Base-by-base conservation (phyloP, 23 tunicate genomes). In the Styela clava region DNA sequence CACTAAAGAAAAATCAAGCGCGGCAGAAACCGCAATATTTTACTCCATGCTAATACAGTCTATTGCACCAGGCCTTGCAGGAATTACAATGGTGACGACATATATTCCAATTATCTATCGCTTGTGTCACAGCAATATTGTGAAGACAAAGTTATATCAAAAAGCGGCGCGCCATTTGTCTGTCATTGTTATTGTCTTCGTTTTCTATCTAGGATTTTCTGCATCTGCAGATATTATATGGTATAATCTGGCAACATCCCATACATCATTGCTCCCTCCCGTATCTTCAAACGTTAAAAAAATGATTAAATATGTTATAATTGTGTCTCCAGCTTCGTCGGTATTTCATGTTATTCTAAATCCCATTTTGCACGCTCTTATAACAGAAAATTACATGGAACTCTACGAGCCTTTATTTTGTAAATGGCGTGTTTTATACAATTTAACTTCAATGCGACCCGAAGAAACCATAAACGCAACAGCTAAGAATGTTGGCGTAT, bases 161-260 rank as follows among this genome's bases (percentile, higher is more conserved):
- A 65, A 28, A 16, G 71, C 30, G 7, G 71, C 71, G 7, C 30
- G 56, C 7, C 56, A 65, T 25, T 28, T 65, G 7, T 26, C 71
- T 65, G 71, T 65, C 9, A 65, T 65, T 3, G 71, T 65, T 3
- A 65, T 65, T 65, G 71, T 65, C 16, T 65, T 65, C 71, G 31
- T 28, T 9, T 65, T 65, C 16, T 65, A 65, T 16, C 31, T 65
- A 16, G 31, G 31, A 25, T 65, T 65, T 9, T 5, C 71, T 65
- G 30, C 31, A 65, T 65, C 71, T 3, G 31, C 30, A 16, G 31
- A 65, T 28, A 16, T 65, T 5, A 7, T 65, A 5, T 65, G 71
- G 71, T 65, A 65, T 16, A 65, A 7, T 16, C 31, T 65, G 31
- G 71, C 71, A 28, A 26, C 31, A 25, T 26, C 30, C 7, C 16